Conservation (phyloP, 1,140 invertebrate genomes). For the Bradysia coprophila region DNA sequence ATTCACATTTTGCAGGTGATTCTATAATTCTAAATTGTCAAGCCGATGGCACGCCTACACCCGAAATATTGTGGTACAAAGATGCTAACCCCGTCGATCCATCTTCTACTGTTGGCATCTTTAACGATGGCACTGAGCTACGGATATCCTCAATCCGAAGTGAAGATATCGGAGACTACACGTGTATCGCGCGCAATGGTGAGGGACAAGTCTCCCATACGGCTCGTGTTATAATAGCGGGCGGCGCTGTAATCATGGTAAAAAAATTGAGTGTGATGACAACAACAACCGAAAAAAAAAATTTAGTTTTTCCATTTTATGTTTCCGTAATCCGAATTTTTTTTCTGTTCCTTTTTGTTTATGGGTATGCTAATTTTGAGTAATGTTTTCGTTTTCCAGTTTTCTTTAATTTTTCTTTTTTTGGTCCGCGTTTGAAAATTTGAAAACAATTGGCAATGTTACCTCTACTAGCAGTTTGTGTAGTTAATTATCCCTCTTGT, state of each 20-base stretch:
- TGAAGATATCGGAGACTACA: conserved; percentile 89
- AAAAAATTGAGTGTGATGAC: conserved; percentile 8
- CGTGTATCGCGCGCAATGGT: conserved; percentile 82
- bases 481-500: too few relatives aligned
- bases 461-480: too few relatives aligned
- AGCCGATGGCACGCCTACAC: conserved; percentile 78
- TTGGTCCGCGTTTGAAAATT: not conserved
- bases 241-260: conserved; percentile 58
- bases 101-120: conserved; percentile 65
- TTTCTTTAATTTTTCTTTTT: conserved; percentile 1
- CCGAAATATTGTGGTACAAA: conserved; percentile 81
- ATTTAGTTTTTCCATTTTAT: conserved; percentile 1
- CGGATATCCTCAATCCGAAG: conserved; percentile 76
- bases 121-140: conserved; percentile 80
- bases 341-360: not conserved
- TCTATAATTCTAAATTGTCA: conserved; percentile 89
- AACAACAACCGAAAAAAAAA: not conserved
- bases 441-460: not conserved
- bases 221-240: conserved; percentile 85
- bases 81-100: conserved; percentile 77
- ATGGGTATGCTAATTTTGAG: not conserved
- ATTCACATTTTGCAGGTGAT: conserved; percentile 49
- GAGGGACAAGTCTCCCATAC: conserved; percentile 89
- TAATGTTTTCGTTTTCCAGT: not conserved
- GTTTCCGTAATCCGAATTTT: not conserved